A percentile compares a stretch with the other conserved stretches of the same genome.
These are phyloP conservation scores for Knipowitschia caucasica DNA, from an alignment of 2,797 vertebrate genomes.

Conservation along the genomic window DNA sequence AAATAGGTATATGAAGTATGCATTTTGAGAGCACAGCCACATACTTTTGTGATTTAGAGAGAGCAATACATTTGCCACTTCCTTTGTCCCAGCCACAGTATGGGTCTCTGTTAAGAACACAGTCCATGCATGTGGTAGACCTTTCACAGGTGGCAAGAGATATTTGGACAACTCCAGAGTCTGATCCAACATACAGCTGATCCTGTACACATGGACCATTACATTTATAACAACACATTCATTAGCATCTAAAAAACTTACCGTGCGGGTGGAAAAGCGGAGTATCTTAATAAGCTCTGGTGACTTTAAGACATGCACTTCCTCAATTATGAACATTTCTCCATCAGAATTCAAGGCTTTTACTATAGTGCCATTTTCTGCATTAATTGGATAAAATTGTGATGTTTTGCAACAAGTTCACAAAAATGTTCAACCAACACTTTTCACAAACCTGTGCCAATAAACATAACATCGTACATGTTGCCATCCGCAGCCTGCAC, in stretches of 20 bases:
- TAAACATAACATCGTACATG: constrained; percentile 73
- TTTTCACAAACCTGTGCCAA: constrained; percentile 76
- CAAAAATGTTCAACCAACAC: background rate
- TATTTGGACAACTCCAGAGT: constrained; percentile 69
- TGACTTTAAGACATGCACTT: constrained; percentile 73
- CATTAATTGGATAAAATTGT: background rate
- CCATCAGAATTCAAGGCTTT: constrained; percentile 75
- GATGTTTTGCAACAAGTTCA: background rate
- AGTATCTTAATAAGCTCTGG: constrained; percentile 70
- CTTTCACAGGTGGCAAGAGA: constrained; percentile 66
- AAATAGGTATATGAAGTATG: background rate
- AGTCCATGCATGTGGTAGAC: constrained; percentile 74
- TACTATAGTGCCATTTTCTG: constrained; percentile 78
- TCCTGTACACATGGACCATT: constrained; percentile 47
- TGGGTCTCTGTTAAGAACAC: constrained; percentile 78
- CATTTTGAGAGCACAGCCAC: background rate
- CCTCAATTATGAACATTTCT: constrained; percentile 80
- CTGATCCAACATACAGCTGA: constrained; percentile 75
- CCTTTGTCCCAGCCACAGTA: constrained; percentile 77
- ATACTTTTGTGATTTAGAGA: constrained; percentile 41
- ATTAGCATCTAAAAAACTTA: constrained; percentile 49
- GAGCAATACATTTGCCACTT: constrained; percentile 40
- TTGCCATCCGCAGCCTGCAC: constrained; percentile 60
- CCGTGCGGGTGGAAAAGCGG: constrained; percentile 68
- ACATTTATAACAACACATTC: too few relatives aligned